Evolutionary conservation across 2,888 invertebrate species (phyloP), one percentile per base, ranked within the genome.

Genomic region (Spodoptera exigua): DNA sequence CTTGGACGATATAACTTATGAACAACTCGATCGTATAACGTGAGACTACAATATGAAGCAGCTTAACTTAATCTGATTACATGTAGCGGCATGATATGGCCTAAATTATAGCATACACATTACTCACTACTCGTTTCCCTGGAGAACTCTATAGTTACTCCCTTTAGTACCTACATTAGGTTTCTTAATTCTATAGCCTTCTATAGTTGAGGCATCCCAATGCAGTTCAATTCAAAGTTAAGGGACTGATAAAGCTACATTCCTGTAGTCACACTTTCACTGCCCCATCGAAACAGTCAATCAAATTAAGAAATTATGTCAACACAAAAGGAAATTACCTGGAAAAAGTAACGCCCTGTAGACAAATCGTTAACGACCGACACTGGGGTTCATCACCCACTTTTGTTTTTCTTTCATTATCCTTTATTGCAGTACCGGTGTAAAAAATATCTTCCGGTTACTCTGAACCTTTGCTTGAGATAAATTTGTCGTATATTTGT

Each of bases 401-500:
- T 68, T 66, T 66, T 71, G 61, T 68, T 72, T 66, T 59, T 51
- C 36, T 68, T 64, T 35, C 65, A 32, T 34, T 53, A 52, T 65
- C 53, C 40, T 70, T 65, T 65, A 68, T 70, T 70, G 54, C 69
- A 53, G 39, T 47, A 17, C 51, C 54, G 40, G 54, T 55, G 16
- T 36, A 66, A 74, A 67, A 73, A 74, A 66, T 54, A 58, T 53
- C 58, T 70, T 52, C 32, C 59, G 59, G 60, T 60, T 67, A 61
- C 43, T 61, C 48, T 49, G 58, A 73, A 73, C 66, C 59, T 66
- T 73, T 40, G 48, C 55, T 46, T 21, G 44, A 70, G 77, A 75
- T 57, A 70, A 74, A 76, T 68, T 67, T 58, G 68, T 70, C 48
- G 57, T 55, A 52, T 71, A 74, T 76, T 73, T 60, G 60, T 76